Conservation (phyloP, 2,888 invertebrate species). For the Cinara cedri region DNA sequence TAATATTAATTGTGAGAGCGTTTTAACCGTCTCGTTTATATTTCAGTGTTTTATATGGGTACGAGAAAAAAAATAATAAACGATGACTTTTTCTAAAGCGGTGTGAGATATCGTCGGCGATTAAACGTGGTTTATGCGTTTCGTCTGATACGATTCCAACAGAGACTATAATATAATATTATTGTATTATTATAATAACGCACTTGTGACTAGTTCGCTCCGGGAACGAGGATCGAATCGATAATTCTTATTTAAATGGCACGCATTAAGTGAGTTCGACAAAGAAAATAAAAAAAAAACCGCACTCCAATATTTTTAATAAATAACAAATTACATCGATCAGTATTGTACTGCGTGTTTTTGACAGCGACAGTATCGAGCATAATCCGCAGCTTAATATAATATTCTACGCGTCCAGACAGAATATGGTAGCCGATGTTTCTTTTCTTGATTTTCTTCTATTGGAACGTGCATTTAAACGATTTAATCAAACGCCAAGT, state of each 20-base stretch:
- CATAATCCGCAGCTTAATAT: no score
- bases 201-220: neutral
- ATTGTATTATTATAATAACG: neutral
- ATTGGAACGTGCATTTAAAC: no score
- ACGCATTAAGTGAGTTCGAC: neutral
- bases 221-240: neutral
- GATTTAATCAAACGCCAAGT: no score
- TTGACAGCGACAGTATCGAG: no score
- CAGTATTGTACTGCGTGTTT: neutral
- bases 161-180: neutral
- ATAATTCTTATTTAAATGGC: neutral
- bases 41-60: neutral
- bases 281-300: no score
- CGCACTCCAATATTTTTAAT: neutral
- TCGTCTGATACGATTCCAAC: slow-evolving; percentile 5
- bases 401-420: no score
- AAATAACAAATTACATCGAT: neutral
- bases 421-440: no score
- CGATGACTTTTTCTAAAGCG: neutral
- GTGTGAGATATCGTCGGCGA: neutral
- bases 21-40: slow-evolving; percentile 2
- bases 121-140: neutral
- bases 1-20: slow-evolving; percentile 4
- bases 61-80: neutral
- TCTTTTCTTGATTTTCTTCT: no score